phyloP scores from a whole-genome alignment of 2,113 vertebrate species.

The Stegostoma tigrinum region DNA sequence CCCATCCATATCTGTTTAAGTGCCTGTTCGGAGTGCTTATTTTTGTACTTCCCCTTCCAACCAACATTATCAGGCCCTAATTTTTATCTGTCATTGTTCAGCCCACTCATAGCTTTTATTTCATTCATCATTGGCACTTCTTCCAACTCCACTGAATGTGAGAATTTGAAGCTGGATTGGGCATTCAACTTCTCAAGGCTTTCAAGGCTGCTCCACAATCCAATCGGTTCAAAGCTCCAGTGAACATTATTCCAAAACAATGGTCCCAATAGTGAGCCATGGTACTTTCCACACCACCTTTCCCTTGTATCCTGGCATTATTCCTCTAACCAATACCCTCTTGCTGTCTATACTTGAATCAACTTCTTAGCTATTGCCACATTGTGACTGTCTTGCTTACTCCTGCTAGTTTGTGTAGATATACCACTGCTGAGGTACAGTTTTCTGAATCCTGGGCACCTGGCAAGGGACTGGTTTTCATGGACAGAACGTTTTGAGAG shows the following conservation, averaged over 20 bases:
- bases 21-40: no score
- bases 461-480: no score
- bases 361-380: not conserved
- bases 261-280: not conserved
- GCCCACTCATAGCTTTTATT: not conserved
- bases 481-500: no score
- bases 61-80: not conserved
- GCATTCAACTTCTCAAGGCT: no score
- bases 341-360: not conserved
- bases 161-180: no score
- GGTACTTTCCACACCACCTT: no score
- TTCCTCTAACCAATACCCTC: not conserved
- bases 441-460: no score
- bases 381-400: not conserved
- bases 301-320: not conserved
- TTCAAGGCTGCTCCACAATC: no score
- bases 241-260: not conserved
- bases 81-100: conserved; percentile 4
- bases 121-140: not conserved
- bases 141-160: not conserved
- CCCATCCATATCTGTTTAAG: not conserved
- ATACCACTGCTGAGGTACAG: not conserved
- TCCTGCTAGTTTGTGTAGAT: not conserved
- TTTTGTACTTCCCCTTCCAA: not conserved
- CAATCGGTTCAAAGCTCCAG: no score